phyloP scores from a whole-genome alignment of 2,113 vertebrate species.

The Menidia beryllina region DNA sequence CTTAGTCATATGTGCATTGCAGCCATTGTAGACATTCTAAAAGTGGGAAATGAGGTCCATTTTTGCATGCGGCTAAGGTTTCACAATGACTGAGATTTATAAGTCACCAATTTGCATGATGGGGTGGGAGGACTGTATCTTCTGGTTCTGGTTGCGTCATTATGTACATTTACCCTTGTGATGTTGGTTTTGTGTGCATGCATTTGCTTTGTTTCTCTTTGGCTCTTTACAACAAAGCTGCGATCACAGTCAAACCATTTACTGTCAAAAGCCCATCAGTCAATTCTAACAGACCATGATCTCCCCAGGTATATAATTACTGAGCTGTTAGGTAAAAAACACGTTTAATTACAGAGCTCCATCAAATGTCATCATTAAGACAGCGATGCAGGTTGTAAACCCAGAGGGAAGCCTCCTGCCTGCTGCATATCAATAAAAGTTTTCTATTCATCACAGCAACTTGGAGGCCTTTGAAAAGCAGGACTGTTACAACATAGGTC shows the following conservation, averaged over 20 bases:
- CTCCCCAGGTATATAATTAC: constrained; percentile 46
- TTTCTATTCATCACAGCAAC: constrained; percentile 21
- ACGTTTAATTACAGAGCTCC: constrained; percentile 39
- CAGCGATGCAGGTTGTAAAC: constrained; percentile 46
- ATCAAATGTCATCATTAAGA: constrained; percentile 47
- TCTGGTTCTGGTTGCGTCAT: too few species aligned
- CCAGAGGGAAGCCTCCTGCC: constrained; percentile 40
- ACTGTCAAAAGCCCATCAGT: constrained; percentile 5
- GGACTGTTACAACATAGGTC: background rate
- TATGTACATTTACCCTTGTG: too few species aligned
- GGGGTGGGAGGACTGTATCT: too few species aligned
- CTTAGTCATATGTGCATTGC: too few species aligned
- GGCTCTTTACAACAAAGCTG: too few species aligned
- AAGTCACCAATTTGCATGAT: too few species aligned
- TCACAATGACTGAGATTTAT: too few species aligned
- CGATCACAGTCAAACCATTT: constrained; percentile 30
- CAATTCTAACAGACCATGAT: constrained; percentile 22
- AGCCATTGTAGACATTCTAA: too few species aligned
- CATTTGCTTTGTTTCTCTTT: too few species aligned
- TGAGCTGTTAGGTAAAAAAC: constrained; percentile 29
- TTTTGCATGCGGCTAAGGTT: too few species aligned
- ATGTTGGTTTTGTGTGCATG: too few species aligned
- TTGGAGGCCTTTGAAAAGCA: constrained; percentile 5
- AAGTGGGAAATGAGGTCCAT: too few species aligned
- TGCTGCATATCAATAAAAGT: constrained; percentile 37